A percentile compares a stretch with the other conserved stretches of the same genome.
phyloP scores from a whole-genome alignment of 1,140 invertebrate genomes.

The Drosophila mojavensis region DNA sequence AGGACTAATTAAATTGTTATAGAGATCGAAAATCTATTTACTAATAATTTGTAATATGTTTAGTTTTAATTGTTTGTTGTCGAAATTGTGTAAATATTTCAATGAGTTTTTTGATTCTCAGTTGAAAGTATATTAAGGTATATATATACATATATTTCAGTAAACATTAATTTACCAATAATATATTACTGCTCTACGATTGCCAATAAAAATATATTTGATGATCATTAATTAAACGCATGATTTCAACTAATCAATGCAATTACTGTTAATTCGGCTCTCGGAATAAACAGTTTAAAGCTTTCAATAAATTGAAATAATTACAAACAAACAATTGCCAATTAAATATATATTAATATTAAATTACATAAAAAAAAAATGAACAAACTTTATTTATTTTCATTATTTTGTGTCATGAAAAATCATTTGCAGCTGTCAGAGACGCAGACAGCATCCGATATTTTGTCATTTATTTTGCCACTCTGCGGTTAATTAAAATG shows the following conservation, averaged over 20 bases:
- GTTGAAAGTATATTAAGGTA: too few species aligned
- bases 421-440: neutral
- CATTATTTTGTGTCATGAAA: neutral
- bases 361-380: neutral
- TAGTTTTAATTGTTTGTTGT: neutral
- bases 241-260: neutral
- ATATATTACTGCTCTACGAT: too few species aligned
- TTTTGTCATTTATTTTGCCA: neutral
- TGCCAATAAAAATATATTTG: too few species aligned
- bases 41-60: neutral
- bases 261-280: neutral
- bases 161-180: too few species aligned
- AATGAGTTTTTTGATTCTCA: too few species aligned
- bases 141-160: too few species aligned
- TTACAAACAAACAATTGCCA: neutral
- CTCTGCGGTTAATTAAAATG: constrained; percentile 2
- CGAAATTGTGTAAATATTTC: neutral
- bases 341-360: neutral
- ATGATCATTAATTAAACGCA: neutral
- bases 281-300: neutral
- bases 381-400: neutral
- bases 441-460: neutral
- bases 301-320: neutral
- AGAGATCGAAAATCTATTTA: neutral
- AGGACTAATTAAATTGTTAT: too few species aligned